A percentile compares a stretch with the other conserved stretches of the same genome.
phyloP scores from a whole-genome alignment of 2,113 vertebrate species.

The Bos indicus region DNA sequence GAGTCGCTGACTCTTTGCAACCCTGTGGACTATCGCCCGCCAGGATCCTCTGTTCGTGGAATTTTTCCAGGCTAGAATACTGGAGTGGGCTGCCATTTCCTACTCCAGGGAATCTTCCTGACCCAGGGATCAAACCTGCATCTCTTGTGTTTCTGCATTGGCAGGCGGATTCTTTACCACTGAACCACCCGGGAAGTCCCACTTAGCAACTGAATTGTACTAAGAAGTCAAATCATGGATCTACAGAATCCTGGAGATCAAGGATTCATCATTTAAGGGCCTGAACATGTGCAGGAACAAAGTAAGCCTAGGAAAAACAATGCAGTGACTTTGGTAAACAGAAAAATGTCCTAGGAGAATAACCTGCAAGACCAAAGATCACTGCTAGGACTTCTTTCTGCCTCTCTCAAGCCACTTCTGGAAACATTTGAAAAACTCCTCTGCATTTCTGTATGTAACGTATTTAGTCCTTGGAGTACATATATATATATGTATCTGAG shows the following conservation, averaged over 20 bases:
- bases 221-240: neutral
- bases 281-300: neutral
- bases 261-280: neutral
- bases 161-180: neutral
- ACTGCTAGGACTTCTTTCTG: neutral
- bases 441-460: neutral
- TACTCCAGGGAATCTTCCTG: neutral
- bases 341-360: neutral
- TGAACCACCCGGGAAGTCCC: neutral
- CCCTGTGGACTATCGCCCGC: fast-evolving
- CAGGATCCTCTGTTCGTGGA: neutral
- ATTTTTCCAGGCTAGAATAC: neutral
- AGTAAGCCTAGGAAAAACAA: neutral
- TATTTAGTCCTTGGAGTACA: neutral
- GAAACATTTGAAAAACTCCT: neutral
- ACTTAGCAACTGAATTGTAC: neutral
- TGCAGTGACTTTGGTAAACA: neutral
- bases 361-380: neutral
- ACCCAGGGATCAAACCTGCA: neutral
- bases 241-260: neutral
- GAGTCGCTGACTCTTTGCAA: neutral
- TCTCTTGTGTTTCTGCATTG: neutral
- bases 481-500: neutral
- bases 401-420: neutral
- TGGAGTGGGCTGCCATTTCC: neutral